Evolutionary conservation across 1,140 invertebrate species (phyloP).

Genomic region (Triops longicaudatus): DNA sequence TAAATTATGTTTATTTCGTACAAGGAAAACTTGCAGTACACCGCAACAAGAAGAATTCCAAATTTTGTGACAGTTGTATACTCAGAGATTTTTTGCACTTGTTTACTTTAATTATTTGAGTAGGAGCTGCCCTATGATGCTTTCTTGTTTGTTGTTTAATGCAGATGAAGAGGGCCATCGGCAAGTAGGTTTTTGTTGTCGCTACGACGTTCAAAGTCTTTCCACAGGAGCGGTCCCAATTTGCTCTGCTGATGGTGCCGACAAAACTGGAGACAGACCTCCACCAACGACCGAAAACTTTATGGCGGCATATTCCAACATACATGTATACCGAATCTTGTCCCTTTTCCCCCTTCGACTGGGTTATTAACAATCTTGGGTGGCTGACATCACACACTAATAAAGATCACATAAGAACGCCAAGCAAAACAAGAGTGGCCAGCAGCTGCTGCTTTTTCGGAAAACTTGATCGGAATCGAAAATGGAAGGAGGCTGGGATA

Average conservation of each 20-base stretch:
- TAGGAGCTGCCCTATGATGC: neutral
- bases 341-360: neutral
- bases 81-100: neutral
- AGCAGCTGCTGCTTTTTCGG: slow-evolving; percentile 9
- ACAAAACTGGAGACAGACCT: neutral
- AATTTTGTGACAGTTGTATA: neutral
- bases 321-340: slow-evolving; percentile 8
- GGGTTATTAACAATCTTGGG: slow-evolving; percentile 7
- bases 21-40: too few relatives aligned
- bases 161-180: neutral
- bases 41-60: neutral
- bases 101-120: neutral
- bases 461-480: neutral
- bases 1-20: too few relatives aligned
- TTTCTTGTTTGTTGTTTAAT: slow-evolving; percentile 7
- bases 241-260: slow-evolving; percentile 5
- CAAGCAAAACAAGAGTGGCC: neutral
- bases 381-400: slow-evolving; percentile 14
- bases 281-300: slow-evolving; percentile 1
- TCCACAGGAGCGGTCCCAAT: neutral
- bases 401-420: slow-evolving; percentile 15
- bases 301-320: slow-evolving; percentile 9
- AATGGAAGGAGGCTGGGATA: neutral
- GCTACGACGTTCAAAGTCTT: neutral
- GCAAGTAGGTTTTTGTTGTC: neutral